Evolutionary conservation across 2,797 vertebrate species (phyloP).

Genomic region (Euthynnus affinis): DNA sequence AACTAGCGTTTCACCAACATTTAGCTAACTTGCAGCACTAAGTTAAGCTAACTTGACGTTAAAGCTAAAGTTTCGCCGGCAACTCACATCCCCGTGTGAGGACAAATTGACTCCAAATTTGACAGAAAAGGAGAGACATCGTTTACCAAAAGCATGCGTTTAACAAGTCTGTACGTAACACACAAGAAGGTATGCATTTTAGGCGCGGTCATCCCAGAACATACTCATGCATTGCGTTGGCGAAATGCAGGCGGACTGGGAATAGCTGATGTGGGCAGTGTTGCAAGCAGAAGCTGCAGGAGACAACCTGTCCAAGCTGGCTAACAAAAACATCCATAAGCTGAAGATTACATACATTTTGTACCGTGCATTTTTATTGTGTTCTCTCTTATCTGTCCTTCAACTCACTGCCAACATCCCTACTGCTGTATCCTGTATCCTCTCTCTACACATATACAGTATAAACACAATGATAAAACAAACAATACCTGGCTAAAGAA

Average conservation of each 20-base stretch:
- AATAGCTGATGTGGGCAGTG: background rate
- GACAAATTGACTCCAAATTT: background rate
- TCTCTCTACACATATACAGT: background rate
- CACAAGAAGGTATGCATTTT: background rate
- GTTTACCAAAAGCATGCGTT: background rate
- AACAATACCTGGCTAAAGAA: background rate
- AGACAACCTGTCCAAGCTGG: background rate
- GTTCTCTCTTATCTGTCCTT: too few relatives aligned
- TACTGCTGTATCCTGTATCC: too few relatives aligned
- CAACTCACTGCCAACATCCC: too few relatives aligned
- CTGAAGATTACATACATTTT: background rate
- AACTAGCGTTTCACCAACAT: background rate
- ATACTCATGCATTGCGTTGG: fast-evolving
- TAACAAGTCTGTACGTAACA: background rate
- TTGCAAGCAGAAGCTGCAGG: background rate
- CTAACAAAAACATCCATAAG: too few relatives aligned
- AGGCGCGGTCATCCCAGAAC: conserved; percentile 33
- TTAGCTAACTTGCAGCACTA: background rate
- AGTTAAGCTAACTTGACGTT: too few relatives aligned
- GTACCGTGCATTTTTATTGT: background rate
- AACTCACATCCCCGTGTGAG: too few relatives aligned
- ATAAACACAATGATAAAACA: too few relatives aligned
- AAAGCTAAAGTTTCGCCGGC: background rate
- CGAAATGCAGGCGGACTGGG: background rate
- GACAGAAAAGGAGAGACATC: too few relatives aligned